Evolutionary conservation across 1,140 invertebrate genomes (phyloP).

Genomic region (Ceratina australensis): DNA sequence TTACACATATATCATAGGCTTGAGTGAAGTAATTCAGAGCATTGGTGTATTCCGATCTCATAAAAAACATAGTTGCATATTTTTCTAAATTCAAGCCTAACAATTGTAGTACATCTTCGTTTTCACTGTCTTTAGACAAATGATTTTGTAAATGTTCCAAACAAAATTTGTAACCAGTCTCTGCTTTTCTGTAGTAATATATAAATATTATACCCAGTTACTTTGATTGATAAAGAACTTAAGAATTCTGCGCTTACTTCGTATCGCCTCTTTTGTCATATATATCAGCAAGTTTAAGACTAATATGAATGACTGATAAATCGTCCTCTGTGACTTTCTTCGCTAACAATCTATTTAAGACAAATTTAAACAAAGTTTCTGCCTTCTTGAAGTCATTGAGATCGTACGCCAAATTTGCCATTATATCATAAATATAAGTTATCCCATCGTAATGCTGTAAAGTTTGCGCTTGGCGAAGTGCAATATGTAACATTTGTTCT

Average conservation of each 20-base stretch:
- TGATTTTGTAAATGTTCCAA: slow-evolving; percentile 84
- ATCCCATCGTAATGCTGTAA: slow-evolving; percentile 86
- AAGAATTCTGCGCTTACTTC: slow-evolving; percentile 71
- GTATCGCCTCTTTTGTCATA: slow-evolving; percentile 83
- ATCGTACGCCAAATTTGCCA: slow-evolving; percentile 94
- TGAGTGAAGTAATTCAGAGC: slow-evolving; percentile 85
- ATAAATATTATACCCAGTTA: not conserved
- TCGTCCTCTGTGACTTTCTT: slow-evolving; percentile 86
- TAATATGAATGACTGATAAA: slow-evolving; percentile 87
- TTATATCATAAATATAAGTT: slow-evolving; percentile 92
- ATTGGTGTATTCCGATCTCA: slow-evolving; percentile 82
- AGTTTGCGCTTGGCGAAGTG: slow-evolving; percentile 90
- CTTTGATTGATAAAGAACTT: slow-evolving; percentile 21
- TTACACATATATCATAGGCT: slow-evolving; percentile 84
- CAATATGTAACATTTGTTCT: slow-evolving; percentile 91
- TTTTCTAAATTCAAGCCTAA: slow-evolving; percentile 88
- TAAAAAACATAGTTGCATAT: slow-evolving; percentile 89
- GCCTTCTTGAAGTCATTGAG: slow-evolving; percentile 89
- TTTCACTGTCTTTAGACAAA: slow-evolving; percentile 78
- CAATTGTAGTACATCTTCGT: slow-evolving; percentile 82
- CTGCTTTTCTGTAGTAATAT: slow-evolving; percentile 81
- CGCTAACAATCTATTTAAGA: slow-evolving; percentile 87
- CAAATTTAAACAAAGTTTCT: slow-evolving; percentile 89
- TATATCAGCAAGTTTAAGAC: slow-evolving; percentile 87
- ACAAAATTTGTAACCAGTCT: slow-evolving; percentile 88